A percentile compares a stretch with the other conserved stretches of the same genome.
phyloP scores from a whole-genome alignment of 1,140 invertebrate genomes.

The Rhizoglyphus robini region DNA sequence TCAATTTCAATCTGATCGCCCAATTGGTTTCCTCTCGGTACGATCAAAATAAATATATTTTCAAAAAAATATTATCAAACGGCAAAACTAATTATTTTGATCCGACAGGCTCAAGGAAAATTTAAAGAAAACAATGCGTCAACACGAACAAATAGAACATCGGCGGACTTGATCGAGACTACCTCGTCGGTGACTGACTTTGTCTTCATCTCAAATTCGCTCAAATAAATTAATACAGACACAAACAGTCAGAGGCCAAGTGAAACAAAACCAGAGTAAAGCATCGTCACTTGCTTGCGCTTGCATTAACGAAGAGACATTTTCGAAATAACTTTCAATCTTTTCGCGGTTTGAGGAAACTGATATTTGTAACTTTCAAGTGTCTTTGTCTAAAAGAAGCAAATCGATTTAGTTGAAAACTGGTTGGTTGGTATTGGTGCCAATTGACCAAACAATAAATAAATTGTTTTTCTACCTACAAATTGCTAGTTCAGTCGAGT shows the following conservation, averaged over 20 bases:
- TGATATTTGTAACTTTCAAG: too few species aligned
- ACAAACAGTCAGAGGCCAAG: too few species aligned
- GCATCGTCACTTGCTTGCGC: too few species aligned
- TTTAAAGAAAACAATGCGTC: background rate
- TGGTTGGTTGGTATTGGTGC: too few species aligned
- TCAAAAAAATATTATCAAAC: background rate
- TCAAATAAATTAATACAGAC: too few species aligned
- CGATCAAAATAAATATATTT: too few species aligned
- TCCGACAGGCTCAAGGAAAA: background rate
- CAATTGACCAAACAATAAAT: too few species aligned
- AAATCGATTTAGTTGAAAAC: too few species aligned
- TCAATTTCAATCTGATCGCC: background rate
- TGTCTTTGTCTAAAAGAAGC: too few species aligned
- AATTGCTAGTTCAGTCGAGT: too few species aligned
- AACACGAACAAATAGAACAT: background rate
- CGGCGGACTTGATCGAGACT: background rate
- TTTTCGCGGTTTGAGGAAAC: background rate
- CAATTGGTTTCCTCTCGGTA: background rate
- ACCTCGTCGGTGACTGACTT: background rate
- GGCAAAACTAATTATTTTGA: background rate
- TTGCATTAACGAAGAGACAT: background rate
- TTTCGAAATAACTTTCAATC: background rate
- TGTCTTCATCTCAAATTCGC: background rate
- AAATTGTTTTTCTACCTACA: too few species aligned
- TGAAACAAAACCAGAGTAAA: too few species aligned